Evolutionary conservation across 2,113 vertebrate species (phyloP).

Genomic region (Ptilorrhoa leucosticta): DNA sequence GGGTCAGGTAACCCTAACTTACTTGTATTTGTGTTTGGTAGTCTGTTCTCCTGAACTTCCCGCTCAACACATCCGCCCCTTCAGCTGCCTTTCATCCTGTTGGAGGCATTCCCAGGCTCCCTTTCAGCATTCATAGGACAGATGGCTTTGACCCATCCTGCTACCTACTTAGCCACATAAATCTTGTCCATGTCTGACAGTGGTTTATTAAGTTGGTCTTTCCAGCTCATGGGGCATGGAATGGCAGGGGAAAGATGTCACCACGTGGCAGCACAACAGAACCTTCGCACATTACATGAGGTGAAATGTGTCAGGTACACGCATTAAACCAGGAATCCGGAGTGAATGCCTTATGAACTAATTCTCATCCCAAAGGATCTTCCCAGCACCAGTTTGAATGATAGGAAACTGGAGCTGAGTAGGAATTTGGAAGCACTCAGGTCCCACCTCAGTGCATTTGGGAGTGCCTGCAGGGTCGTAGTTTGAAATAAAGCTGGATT

Average conservation of each 20-base stretch:
- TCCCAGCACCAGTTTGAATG: background rate
- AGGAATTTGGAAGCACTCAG: background rate
- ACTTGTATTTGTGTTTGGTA: background rate
- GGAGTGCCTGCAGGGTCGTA: background rate
- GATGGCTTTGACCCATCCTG: background rate
- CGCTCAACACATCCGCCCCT: accelerated
- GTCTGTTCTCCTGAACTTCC: background rate
- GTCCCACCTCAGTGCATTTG: background rate
- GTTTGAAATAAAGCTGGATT: background rate
- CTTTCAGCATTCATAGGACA: background rate
- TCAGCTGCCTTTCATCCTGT: background rate
- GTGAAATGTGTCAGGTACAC: background rate
- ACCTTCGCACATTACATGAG: background rate
- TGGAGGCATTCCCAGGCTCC: background rate
- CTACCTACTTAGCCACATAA: background rate
- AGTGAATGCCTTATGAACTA: background rate
- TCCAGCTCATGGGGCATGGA: background rate
- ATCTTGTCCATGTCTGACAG: background rate
- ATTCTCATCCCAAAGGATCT: background rate
- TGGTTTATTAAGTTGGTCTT: background rate
- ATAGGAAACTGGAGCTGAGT: background rate
- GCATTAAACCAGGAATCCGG: background rate
- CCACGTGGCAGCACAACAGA: background rate
- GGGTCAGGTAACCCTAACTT: background rate
- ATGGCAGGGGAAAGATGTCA: background rate